These are phyloP conservation scores for Sylvicola cinctus DNA, from an alignment of 2,888 invertebrate species.

Conservation along the genomic window DNA sequence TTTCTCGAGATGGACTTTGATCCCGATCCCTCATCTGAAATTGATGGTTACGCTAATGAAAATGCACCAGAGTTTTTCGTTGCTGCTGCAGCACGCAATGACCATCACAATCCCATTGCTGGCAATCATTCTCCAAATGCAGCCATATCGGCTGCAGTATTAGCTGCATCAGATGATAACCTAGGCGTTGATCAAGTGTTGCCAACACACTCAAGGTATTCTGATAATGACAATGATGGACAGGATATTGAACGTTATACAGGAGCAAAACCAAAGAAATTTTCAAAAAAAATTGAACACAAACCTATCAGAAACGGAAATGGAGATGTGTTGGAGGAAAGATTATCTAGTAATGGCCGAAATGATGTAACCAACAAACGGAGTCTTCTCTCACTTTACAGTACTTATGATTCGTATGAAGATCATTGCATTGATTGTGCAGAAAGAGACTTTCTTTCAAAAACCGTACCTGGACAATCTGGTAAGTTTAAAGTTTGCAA, in stretches of 20 bases:
- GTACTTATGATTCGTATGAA: slow-evolving; percentile 9
- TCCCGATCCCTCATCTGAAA: slow-evolving; percentile 23
- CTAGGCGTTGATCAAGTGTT: too few species aligned
- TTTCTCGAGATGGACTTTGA: slow-evolving; percentile 27
- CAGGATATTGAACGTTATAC: slow-evolving; percentile 4
- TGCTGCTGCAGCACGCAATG: slow-evolving; percentile 6
- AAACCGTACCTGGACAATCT: slow-evolving; percentile 12
- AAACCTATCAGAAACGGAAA: slow-evolving; percentile 7
- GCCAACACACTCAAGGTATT: too few species aligned
- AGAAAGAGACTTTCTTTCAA: slow-evolving; percentile 22
- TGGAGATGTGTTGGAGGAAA: background rate
- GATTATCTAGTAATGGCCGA: background rate
- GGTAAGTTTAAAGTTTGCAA: too few species aligned
- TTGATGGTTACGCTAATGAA: slow-evolving; percentile 14
- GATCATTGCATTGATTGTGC: slow-evolving; percentile 22
- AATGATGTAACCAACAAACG: background rate
- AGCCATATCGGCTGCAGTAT: background rate
- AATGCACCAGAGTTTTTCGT: slow-evolving; percentile 8
- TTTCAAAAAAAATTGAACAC: slow-evolving; percentile 11
- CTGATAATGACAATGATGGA: too few species aligned
- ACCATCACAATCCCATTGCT: background rate
- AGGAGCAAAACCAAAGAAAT: slow-evolving; percentile 22
- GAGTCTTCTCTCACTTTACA: background rate
- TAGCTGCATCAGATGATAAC: too few species aligned
- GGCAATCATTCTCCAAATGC: background rate